Conservation (phyloP, 2,888 invertebrate genomes). For the Chesias legatella region DNA sequence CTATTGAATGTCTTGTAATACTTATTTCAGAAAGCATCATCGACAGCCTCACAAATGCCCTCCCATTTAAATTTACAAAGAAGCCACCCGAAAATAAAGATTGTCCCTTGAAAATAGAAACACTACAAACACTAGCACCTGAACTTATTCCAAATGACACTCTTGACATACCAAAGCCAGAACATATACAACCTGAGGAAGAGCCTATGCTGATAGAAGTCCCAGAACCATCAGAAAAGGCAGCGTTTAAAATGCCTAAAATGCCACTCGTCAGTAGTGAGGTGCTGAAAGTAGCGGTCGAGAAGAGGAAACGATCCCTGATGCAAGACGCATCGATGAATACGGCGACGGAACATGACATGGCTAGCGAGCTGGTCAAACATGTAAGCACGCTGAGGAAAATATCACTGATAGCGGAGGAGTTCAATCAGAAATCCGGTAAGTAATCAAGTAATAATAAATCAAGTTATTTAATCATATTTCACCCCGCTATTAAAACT, state of each 20-base stretch:
- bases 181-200: slow-evolving; percentile 10
- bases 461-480: too few species aligned
- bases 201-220: slow-evolving; percentile 22
- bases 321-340: slow-evolving; percentile 56
- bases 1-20: background rate
- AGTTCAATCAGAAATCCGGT: slow-evolving; percentile 75
- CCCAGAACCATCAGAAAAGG: slow-evolving; percentile 25
- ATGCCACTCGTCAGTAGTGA: slow-evolving; percentile 66
- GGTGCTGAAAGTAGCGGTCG: slow-evolving; percentile 47
- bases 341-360: slow-evolving; percentile 54
- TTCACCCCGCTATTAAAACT: background rate
- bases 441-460: too few species aligned
- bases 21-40: slow-evolving; percentile 57
- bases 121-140: slow-evolving; percentile 53
- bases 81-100: slow-evolving; percentile 45
- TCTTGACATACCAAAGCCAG: slow-evolving; percentile 33
- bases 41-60: slow-evolving; percentile 59
- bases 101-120: slow-evolving; percentile 55
- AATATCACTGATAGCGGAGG: slow-evolving; percentile 73
- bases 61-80: slow-evolving; percentile 55
- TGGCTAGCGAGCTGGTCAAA: slow-evolving; percentile 61
- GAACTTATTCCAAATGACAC: slow-evolving; percentile 54
- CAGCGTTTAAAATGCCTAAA: slow-evolving; percentile 57
- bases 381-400: slow-evolving; percentile 61
- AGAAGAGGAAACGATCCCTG: slow-evolving; percentile 34